These are phyloP conservation scores for Paramisgurnus dabryanus DNA, from an alignment of 2,113 vertebrate genomes.

Conservation along the genomic window DNA sequence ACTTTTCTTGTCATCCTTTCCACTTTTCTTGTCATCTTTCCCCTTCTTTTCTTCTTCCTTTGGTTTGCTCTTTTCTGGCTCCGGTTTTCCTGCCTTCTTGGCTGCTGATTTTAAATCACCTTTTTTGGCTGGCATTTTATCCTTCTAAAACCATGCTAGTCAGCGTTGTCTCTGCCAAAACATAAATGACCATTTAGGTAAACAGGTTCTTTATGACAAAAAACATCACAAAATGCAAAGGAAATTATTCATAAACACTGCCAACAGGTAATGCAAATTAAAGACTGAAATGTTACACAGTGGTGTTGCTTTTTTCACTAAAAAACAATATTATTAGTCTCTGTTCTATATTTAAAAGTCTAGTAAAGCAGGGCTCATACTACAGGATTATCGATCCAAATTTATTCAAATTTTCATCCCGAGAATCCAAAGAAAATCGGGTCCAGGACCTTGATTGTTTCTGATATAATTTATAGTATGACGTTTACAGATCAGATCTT, in stretches of 20 bases:
- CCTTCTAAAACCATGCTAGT: conserved; percentile 66
- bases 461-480: too few relatives aligned
- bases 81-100: conserved; percentile 67
- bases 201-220: background rate
- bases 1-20: conserved; percentile 47
- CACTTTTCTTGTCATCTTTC: conserved; percentile 44
- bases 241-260: background rate
- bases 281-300: background rate
- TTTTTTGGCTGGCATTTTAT: conserved; percentile 82
- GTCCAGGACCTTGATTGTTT: too few relatives aligned
- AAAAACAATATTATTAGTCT: too few relatives aligned
- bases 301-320: too few relatives aligned
- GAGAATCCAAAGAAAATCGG: too few relatives aligned
- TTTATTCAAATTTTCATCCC: too few relatives aligned
- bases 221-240: background rate
- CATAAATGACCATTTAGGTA: background rate
- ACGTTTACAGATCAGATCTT: too few relatives aligned
- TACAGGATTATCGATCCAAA: too few relatives aligned
- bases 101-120: conserved; percentile 66
- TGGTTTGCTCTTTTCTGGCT: conserved; percentile 58
- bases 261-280: background rate
- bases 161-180: conserved; percentile 16
- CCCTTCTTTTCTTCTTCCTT: conserved; percentile 74
- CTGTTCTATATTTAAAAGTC: too few relatives aligned
- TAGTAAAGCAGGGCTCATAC: too few relatives aligned